Evolutionary conservation across 2,797 vertebrate genomes (phyloP).

Genomic region (Taeniopygia guttata): DNA sequence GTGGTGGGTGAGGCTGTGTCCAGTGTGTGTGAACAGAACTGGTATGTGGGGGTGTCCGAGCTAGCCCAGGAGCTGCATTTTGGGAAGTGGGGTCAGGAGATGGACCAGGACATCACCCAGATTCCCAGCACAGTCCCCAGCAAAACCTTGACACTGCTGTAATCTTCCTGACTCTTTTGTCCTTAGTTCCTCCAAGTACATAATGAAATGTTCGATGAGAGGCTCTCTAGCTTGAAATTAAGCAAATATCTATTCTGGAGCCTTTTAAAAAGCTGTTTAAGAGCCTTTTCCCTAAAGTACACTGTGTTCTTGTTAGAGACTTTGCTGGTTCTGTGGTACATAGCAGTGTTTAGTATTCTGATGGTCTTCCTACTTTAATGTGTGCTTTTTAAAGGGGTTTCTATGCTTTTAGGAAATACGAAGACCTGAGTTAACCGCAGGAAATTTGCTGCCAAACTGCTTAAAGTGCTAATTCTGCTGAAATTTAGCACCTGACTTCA

Average conservation of each 20-base stretch:
- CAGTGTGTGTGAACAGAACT: fast-evolving
- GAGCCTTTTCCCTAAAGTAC: constrained; percentile 8
- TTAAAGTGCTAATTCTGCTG: constrained; percentile 45
- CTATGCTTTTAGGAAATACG: not conserved
- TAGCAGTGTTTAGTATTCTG: not conserved
- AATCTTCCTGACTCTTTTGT: not conserved
- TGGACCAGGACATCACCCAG: not conserved
- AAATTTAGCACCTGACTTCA: constrained; percentile 54
- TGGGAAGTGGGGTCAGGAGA: not conserved
- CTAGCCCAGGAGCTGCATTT: not conserved
- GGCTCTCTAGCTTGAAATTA: not conserved
- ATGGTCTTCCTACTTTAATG: not conserved
- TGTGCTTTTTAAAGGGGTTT: constrained; percentile 1
- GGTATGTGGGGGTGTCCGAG: fast-evolving
- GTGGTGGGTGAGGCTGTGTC: fast-evolving
- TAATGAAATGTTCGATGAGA: not conserved
- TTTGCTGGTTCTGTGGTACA: not conserved
- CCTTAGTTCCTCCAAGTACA: not conserved
- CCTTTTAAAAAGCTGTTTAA: not conserved
- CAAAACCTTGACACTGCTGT: not conserved
- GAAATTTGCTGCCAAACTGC: constrained; percentile 16
- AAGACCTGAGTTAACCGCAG: constrained; percentile 22
- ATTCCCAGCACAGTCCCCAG: not conserved
- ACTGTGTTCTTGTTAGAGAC: not conserved
- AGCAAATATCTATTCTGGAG: not conserved